A percentile compares a stretch with the other conserved stretches of the same genome.
Evolutionary conservation across 1,140 invertebrate species (phyloP).

Genomic region (Coenobita brevimanus): DNA sequence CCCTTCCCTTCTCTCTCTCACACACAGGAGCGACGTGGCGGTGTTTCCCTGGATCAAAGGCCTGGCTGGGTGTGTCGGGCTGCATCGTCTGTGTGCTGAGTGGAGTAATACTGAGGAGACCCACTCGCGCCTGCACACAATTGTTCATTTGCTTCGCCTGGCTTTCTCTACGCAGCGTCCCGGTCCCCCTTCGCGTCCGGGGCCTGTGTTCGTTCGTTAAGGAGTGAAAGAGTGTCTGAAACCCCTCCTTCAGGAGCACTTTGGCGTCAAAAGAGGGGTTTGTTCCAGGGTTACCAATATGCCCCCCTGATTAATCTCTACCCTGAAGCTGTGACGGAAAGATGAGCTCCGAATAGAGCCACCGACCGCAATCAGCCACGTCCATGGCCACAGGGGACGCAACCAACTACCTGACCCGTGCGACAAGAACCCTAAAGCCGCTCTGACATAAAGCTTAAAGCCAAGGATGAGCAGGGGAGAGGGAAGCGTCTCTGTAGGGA

Average conservation of each 20-base stretch:
- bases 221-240: not conserved
- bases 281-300: conserved; percentile 37
- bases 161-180: not conserved
- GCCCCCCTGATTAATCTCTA: conserved; percentile 57
- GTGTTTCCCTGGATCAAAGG: conserved; percentile 39
- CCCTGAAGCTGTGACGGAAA: conserved; percentile 60
- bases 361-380: conserved; percentile 69
- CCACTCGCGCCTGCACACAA: conserved; percentile 30
- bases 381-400: not conserved
- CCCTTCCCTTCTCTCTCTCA: too few species aligned
- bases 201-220: not conserved
- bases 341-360: conserved; percentile 69
- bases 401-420: not conserved
- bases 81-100: conserved; percentile 42
- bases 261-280: conserved; percentile 40
- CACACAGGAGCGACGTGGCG: too few species aligned
- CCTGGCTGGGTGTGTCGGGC: conserved; percentile 5
- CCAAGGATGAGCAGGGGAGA: not conserved
- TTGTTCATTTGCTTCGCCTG: conserved; percentile 16
- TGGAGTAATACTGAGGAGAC: conserved; percentile 25
- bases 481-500: conserved; percentile 9
- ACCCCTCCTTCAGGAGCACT: not conserved
- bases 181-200: not conserved
- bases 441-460: not conserved
- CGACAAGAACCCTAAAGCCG: not conserved